These are phyloP conservation scores for Alcedo quadribrachys DNA, from an alignment of 2,797 vertebrate genomes.

Conservation along the genomic window DNA sequence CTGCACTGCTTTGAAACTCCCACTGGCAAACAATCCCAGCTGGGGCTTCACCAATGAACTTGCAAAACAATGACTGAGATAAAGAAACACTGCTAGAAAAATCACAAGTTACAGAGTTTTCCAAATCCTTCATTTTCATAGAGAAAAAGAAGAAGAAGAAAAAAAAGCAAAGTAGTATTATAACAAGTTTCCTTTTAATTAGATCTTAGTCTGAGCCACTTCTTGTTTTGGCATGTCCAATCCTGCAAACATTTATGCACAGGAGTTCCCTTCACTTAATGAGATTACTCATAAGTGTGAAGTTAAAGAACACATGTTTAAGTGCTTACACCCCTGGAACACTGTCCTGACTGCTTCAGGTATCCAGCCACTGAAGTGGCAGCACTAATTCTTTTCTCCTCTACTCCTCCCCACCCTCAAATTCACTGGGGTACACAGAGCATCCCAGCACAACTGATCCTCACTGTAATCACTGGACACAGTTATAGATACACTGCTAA, in stretches of 20 bases:
- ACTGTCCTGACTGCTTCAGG: neutral
- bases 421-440: neutral
- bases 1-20: neutral
- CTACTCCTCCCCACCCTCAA: neutral
- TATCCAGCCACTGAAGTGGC: neutral
- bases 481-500: neutral
- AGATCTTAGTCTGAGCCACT: slow-evolving; percentile 30
- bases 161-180: neutral
- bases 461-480: neutral
- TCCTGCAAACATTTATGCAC: slow-evolving; percentile 44
- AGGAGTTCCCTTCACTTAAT: slow-evolving; percentile 61
- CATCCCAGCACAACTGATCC: neutral
- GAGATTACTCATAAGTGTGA: slow-evolving; percentile 61
- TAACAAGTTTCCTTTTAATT: slow-evolving; percentile 27
- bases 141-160: neutral
- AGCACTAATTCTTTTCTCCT: neutral
- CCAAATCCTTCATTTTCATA: neutral
- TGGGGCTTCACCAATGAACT: neutral
- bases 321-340: slow-evolving; percentile 10
- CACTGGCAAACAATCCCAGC: neutral
- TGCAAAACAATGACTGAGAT: neutral
- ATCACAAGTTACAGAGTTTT: neutral
- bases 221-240: slow-evolving; percentile 57
- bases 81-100: neutral
- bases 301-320: slow-evolving; percentile 42